Evolutionary conservation across 2,113 vertebrate genomes (phyloP).

Genomic region (Macquaria australasica): DNA sequence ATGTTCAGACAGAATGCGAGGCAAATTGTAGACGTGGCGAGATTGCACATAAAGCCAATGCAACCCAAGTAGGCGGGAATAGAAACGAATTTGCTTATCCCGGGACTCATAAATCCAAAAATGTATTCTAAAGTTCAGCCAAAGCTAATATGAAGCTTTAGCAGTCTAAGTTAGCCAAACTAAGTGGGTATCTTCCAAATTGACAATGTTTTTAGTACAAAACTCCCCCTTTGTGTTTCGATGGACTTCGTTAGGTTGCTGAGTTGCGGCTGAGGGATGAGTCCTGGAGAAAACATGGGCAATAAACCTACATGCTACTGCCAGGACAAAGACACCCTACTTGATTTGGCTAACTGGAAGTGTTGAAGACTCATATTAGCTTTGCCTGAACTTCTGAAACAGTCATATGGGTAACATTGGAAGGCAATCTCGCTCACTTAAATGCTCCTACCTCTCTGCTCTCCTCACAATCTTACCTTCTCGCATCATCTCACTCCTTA

Average conservation of each 20-base stretch:
- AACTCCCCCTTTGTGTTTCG: not conserved
- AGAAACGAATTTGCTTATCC: not conserved
- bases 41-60: not conserved
- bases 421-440: slow-evolving; percentile 8
- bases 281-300: not conserved
- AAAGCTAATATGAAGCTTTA: no score
- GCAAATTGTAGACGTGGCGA: not conserved
- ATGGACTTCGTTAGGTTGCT: not conserved
- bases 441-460: not conserved
- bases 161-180: no score
- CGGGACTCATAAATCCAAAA: no score
- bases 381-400: slow-evolving; percentile 4
- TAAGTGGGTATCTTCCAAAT: no score
- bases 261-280: no score
- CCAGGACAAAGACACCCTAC: not conserved
- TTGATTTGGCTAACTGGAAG: not conserved
- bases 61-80: not conserved
- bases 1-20: not conserved
- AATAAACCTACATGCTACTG: not conserved
- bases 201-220: no score
- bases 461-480: slow-evolving; percentile 14
- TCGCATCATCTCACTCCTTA: slow-evolving; percentile 36
- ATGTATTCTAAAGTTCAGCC: no score
- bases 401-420: not conserved
- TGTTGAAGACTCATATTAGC: not conserved